Evolutionary conservation across 2,888 invertebrate species (phyloP), one percentile per base, ranked within the genome.

Genomic region (Cyclophora punctaria): DNA sequence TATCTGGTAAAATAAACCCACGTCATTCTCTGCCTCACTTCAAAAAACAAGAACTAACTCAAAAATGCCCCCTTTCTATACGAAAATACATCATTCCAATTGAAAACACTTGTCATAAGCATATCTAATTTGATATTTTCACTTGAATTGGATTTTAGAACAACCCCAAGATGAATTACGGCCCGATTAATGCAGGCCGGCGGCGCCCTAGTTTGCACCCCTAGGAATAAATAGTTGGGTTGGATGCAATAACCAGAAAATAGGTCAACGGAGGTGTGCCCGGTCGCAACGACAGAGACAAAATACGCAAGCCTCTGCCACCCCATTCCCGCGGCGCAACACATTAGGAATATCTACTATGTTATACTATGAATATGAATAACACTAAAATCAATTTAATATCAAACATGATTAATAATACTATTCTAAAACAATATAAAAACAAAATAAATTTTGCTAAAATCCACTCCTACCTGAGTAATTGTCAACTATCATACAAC

Each of bases 231-330:
- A 85, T 86, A 86, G 79, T 78, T 80, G 83, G 77, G 74, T 79
- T 75, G 78, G 73, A 87, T 86, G 86, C 86, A 88, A 75, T 84
- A 87, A 75, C 78, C 83, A 83, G 88, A 84, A 88, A 83, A 87
- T 88, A 87, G 88, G 88, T 88, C 88, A 88, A 74, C 78, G 78
- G 84, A 86, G 87, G 87, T 86, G 86, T 82, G 87, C 83, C 86
- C 81, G 78, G 78, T 71, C 79, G 68, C 75, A 75, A 72, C 73
- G 78, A 79, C 68, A 75, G 80, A 79, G 78, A 81, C 76, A 70
- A 70, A 71, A 70, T 62, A 70, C 76, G 73, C 69, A 79, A 78
- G 73, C 66, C 79, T 44, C 34, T 44, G 20, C 44, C 34, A 44
- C 33, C 75, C 71, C 73, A 64, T 66, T 63, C 55, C 58, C 70